Evolutionary conservation across 2,888 invertebrate genomes (phyloP), one percentile per base, ranked within the genome.

Genomic region (Chaetogeoica ovagalla): DNA sequence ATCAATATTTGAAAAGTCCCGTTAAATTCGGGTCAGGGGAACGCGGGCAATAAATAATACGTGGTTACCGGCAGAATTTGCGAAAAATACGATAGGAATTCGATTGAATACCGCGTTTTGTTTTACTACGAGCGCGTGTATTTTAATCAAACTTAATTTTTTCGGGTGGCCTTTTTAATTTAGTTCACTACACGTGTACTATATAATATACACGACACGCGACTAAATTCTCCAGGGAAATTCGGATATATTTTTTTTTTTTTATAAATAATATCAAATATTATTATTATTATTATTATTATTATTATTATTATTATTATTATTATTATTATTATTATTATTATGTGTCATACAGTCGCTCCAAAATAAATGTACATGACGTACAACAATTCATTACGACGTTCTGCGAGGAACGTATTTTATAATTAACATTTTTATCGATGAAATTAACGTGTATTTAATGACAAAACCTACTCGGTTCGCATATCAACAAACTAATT

Each of bases 1-100:
- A 79, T 79, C 79, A 79, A 79, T 79, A 79, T 57, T 65, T 71
- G 63, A 70, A 52, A 79, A 79, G 63, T 65, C 17, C 63, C 9
- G 30, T 4, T 4, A 43, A 71, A 70, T 57, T 65, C 57, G 65
- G 63, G 70, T 71, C 70, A 76, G 17, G 19, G 43, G n/a, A 48
- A 43, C 43, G 30, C 30, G 30, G 30, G 30, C 30, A 30, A 30
- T 30, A 30, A 30, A 30, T 30, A 30, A 30, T 30, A 30, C 4
- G 30, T 30, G 30, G 21, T 55, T 65, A 39, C 30, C 30, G 30
- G 7, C 8, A 19, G 11, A 65, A 19, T 48, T 48, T 48, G 3
- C 48, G 48, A n/a, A 63, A 19, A 74, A 57, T 74, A 7, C 55
- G 65, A 74, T 39, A 11, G 21, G 21, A 74, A 73, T 48, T 43